These are phyloP conservation scores for Galeopsomyia nigrocyanea DNA, from an alignment of 2,888 invertebrate species.

Conservation along the genomic window DNA sequence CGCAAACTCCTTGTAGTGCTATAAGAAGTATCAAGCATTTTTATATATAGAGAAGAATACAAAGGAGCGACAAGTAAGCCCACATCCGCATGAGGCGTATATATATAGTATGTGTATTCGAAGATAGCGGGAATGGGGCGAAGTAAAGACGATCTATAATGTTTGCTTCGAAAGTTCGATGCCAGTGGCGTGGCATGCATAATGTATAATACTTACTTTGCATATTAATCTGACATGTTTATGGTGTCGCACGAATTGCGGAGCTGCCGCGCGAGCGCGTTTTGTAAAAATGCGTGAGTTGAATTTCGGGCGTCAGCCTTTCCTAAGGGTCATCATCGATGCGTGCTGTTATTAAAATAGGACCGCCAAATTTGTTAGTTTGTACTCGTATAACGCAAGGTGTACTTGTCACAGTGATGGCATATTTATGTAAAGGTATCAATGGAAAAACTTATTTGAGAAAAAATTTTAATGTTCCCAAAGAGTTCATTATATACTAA, in stretches of 20 bases:
- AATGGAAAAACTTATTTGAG: too few species aligned
- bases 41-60: background rate
- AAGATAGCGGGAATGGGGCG: slow-evolving; percentile 7
- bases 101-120: background rate
- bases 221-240: slow-evolving; percentile 56
- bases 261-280: slow-evolving; percentile 37
- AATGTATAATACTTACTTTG: slow-evolving; percentile 52
- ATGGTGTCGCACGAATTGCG: slow-evolving; percentile 50
- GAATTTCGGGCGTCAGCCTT: slow-evolving; percentile 44
- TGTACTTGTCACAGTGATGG: too few species aligned
- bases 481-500: too few species aligned
- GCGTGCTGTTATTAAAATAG: too few species aligned
- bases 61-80: background rate
- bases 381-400: too few species aligned
- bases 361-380: too few species aligned
- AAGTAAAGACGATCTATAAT: slow-evolving; percentile 42
- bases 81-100: too few species aligned
- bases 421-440: too few species aligned
- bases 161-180: slow-evolving; percentile 50
- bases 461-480: too few species aligned
- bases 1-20: background rate
- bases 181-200: slow-evolving; percentile 49
- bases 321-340: background rate
- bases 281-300: slow-evolving; percentile 48
- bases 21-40: slow-evolving; percentile 18